A percentile compares a stretch with the other conserved stretches of the same genome.
These are phyloP conservation scores for Henricia sp. DNA, from an alignment of 53 echinoderm and acorn worm species.

Conservation along the genomic window DNA sequence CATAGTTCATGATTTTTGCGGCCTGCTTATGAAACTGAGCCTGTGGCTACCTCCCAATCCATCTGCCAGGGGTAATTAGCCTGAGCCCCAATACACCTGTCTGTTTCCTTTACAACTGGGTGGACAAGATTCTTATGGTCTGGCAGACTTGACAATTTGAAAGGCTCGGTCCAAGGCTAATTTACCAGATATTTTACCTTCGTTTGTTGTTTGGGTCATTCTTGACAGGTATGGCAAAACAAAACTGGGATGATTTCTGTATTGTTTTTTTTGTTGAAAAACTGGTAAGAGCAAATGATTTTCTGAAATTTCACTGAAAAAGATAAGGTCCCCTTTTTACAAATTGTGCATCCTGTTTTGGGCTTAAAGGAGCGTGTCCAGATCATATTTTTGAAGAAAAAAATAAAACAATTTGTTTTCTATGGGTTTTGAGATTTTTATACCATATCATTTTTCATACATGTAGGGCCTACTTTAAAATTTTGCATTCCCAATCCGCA, in stretches of 20 bases:
- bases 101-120: background rate
- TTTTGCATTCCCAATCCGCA: too few species aligned
- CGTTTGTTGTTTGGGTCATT: background rate
- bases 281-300: too few species aligned
- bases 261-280: too few species aligned
- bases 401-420: too few species aligned
- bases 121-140: background rate
- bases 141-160: background rate
- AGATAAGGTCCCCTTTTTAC: too few species aligned
- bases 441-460: too few species aligned
- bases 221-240: background rate
- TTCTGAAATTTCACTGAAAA: too few species aligned
- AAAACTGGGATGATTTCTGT: background rate
- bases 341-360: too few species aligned
- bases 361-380: too few species aligned
- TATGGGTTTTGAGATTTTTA: too few species aligned
- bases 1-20: conserved; percentile 47
- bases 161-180: background rate
- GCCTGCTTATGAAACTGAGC: conserved; percentile 26
- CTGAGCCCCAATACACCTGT: conserved; percentile 36
- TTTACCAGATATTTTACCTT: background rate
- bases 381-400: too few species aligned
- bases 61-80: conserved; percentile 47
- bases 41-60: conserved; percentile 10
- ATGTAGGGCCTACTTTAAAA: too few species aligned